Evolutionary conservation across 1,140 invertebrate species (phyloP).

Genomic region (Pogonomyrmex californicus): DNA sequence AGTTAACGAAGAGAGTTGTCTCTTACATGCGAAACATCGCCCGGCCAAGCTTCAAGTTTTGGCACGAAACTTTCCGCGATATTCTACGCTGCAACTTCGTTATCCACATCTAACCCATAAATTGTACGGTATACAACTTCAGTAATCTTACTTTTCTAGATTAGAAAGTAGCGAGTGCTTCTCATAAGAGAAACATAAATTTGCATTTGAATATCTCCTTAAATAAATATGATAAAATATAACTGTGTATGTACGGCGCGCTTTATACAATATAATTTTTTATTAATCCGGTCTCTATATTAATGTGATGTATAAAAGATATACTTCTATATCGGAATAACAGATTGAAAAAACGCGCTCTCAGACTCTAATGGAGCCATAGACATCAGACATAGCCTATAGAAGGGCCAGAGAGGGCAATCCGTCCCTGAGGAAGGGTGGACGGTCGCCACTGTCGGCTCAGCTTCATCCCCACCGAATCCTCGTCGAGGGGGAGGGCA

Average conservation of each 20-base stretch:
- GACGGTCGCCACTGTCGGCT: constrained; percentile 65
- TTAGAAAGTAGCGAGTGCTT: constrained; percentile 33
- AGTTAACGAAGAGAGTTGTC: constrained; percentile 63
- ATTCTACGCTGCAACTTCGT: constrained; percentile 53
- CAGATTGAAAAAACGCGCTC: constrained; percentile 54
- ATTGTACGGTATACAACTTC: constrained; percentile 26
- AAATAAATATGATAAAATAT: constrained; percentile 3
- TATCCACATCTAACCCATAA: constrained; percentile 54
- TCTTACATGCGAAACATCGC: constrained; percentile 18
- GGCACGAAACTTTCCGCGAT: constrained; percentile 48
- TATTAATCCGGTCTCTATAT: constrained; percentile 11
- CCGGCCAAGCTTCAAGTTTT: constrained; percentile 19
- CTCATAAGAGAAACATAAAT: constrained; percentile 10
- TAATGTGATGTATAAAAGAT: neutral
- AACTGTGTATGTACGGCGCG: neutral
- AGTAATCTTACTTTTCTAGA: constrained; percentile 25
- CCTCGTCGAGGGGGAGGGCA: constrained; percentile 49
- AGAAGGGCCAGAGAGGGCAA: constrained; percentile 60
- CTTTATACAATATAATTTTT: neutral
- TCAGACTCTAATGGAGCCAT: constrained; percentile 63
- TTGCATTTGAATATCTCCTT: neutral
- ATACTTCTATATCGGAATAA: neutral
- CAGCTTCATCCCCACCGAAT: constrained; percentile 65
- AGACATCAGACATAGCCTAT: constrained; percentile 42
- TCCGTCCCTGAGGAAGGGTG: constrained; percentile 75